Percentiles rank a stretch among this genome's conserved stretches.
Evolutionary conservation across 2,797 vertebrate genomes (phyloP).

Genomic region (Oreonectes daqikongensis): DNA sequence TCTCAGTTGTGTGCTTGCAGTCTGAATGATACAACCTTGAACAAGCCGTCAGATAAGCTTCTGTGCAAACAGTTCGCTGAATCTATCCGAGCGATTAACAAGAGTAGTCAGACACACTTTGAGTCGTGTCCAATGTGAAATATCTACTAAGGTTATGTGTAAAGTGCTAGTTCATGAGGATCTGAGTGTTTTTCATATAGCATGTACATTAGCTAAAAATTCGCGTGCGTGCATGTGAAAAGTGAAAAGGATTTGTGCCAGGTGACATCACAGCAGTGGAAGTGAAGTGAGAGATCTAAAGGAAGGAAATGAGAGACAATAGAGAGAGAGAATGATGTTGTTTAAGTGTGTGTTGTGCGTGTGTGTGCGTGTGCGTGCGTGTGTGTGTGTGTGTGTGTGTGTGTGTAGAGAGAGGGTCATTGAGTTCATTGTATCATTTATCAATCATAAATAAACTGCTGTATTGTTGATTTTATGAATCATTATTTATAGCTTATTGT

Average conservation of each 20-base stretch:
- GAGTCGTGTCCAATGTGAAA: too few species aligned
- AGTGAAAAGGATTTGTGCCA: conserved; percentile 52
- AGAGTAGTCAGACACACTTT: too few species aligned
- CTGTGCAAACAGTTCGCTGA: too few species aligned
- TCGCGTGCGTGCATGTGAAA: conserved; percentile 28
- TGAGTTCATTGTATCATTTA: conserved; percentile 39
- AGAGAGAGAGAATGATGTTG: conserved; percentile 14
- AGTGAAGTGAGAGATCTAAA: conserved; percentile 33
- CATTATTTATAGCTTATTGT: too few species aligned
- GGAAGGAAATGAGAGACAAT: conserved; percentile 55
- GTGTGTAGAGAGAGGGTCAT: conserved; percentile 29
- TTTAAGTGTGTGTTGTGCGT: background rate
- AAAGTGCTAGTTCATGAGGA: too few species aligned
- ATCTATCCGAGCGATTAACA: too few species aligned
- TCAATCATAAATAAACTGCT: background rate
- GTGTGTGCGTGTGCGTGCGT: conserved; percentile 14
- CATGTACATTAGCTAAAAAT: background rate
- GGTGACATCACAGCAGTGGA: conserved; percentile 48
- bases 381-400: background rate
- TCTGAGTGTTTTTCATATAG: background rate
- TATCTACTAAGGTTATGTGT: too few species aligned
- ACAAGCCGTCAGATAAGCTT: too few species aligned
- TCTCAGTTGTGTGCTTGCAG: background rate
- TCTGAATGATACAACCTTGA: too few species aligned
- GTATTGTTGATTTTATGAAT: background rate